A percentile compares a stretch with the other conserved stretches of the same genome.
Evolutionary conservation across 2,113 vertebrate genomes (phyloP).

Genomic region (Tor tambroides): DNA sequence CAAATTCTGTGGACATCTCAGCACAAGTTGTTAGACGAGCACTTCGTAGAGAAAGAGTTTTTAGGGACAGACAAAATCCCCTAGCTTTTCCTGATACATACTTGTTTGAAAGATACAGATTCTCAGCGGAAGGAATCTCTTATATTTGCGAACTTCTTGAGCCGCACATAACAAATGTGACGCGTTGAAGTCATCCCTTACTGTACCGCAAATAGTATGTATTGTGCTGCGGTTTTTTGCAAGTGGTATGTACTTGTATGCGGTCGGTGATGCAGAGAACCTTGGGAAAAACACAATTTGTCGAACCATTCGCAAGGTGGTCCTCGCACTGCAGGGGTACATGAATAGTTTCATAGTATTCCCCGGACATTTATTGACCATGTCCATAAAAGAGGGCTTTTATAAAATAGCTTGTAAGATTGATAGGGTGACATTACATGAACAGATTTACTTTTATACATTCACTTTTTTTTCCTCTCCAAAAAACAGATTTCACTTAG

Average conservation of each 20-base stretch:
- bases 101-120: neutral
- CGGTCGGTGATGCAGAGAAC: neutral
- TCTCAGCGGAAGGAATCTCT: neutral
- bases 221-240: neutral
- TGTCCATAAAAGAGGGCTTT: neutral
- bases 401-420: neutral
- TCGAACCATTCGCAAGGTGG: neutral
- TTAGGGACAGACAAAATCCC: neutral
- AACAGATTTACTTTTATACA: no score
- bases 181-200: neutral
- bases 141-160: neutral
- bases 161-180: neutral
- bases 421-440: no score
- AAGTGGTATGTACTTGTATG: neutral
- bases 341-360: neutral
- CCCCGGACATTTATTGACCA: no score
- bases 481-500: neutral
- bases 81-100: neutral
- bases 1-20: no score
- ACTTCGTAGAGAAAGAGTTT: neutral
- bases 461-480: no score
- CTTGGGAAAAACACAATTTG: neutral
- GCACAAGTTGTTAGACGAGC: neutral
- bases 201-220: neutral
- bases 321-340: neutral